Base-by-base conservation (phyloP, 2,888 invertebrate species). In the Deroplatys truncata region DNA sequence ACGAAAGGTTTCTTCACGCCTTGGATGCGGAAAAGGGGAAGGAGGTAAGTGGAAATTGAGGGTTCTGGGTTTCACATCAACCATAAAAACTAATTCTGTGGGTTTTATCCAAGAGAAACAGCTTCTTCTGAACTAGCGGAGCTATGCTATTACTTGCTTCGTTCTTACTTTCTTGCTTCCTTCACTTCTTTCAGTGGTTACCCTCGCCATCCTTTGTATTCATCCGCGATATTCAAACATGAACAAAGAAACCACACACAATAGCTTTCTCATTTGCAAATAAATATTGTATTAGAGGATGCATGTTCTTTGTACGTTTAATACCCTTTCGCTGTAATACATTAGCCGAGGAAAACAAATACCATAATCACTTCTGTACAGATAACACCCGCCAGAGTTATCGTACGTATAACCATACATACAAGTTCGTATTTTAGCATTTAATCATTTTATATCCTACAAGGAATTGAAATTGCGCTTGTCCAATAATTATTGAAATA, bases 251-350 rank as follows among this genome's bases (percentile, higher is more conserved):
- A 72, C 13, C 31, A n/a, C 25, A 85, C 29, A 85, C 2, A 85
- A 35, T 56, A 28, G 10, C 28, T 43, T 43, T 25, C 87, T 87
- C 87, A 87, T 87, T 87, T 87, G 87, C 87, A 87, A 87, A 87
- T 87, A 87, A 87, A 87, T 82, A 83, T 83, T 35, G 35, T 20
- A 20, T 72, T 13, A 43, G 7, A 43, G 43, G 10, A 43, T 43
- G 43, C 43, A 43, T 43, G 43, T 13, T 13, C 43, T 10, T 43
- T 43, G 43, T 43, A 43, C 13, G 13, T 1, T 43, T 43, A 43
- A 43, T 43, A 2, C 43, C 43, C 1, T 43, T 43, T 43, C 43
- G 43, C 1, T 43, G 43, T 43, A 13, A 0, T 43, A 10, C 43
- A 43, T 10, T 43, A 43, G 10, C 13, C 43, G 43, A 8, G 10